Conservation (phyloP, 2,797 vertebrate genomes). For the Eulemur albifrons region DNA sequence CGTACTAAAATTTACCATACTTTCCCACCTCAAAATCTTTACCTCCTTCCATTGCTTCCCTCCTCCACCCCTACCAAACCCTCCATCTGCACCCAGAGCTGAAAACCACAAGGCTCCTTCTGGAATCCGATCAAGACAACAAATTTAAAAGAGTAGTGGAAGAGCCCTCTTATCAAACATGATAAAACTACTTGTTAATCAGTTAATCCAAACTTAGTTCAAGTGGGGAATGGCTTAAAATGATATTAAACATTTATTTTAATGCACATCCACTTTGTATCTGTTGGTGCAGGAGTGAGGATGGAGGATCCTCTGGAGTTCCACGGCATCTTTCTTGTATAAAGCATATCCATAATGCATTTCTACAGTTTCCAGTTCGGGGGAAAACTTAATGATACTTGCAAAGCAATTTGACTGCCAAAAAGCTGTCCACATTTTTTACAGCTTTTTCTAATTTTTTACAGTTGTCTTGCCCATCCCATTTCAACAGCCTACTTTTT, state of each 20-base stretch:
- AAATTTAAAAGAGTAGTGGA: background rate
- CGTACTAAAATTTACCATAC: background rate
- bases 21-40: background rate
- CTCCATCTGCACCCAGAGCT: background rate
- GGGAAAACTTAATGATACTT: conserved; percentile 17
- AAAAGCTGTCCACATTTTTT: conserved; percentile 33
- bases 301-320: background rate
- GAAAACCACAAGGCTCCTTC: background rate
- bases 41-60: background rate
- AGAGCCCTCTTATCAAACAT: background rate
- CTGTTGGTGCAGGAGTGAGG: background rate
- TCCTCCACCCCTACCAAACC: background rate
- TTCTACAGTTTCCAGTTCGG: conserved; percentile 17
- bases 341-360: background rate
- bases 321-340: background rate
- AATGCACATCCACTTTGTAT: background rate
- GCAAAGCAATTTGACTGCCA: background rate
- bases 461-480: background rate
- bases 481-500: background rate
- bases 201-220: background rate
- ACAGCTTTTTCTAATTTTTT: conserved; percentile 21
- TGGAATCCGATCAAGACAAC: background rate
- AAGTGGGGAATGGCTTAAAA: background rate
- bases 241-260: background rate
- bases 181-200: background rate